Evolutionary conservation across 2,113 vertebrate species (phyloP), one percentile per base, ranked within the genome.

Genomic region (Mionectes macconnelli): DNA sequence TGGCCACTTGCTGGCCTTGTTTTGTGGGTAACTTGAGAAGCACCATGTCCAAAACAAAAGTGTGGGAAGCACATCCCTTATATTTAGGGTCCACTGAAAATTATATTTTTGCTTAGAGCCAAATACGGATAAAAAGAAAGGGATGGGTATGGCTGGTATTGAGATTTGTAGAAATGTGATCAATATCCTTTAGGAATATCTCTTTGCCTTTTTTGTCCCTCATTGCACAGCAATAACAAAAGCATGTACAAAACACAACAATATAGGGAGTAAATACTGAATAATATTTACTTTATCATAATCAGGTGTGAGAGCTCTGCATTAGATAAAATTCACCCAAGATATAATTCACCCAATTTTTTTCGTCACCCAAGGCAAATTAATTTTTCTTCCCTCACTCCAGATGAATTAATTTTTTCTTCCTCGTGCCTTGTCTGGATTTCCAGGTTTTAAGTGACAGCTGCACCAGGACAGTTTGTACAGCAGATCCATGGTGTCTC

Each of bases 1-100:
- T 0, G 0, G 64, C 55, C 57, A 18, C 66, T 86, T 1, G 1
- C 33, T 5, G 3, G 56, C 64, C 68, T 84, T 10, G 4, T 74
- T 67, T 77, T 88, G 59, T 77, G 60, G 56, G 49, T 40, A 74
- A 77, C 15, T 63, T 67, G 35, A 64, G 68, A 81, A 33, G 45
- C 31, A 74, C 6, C 2, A 1, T 5, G 50, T 28, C 27, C 33
- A 67, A 79, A 94, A 64, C 27, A 49, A 22, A 90, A 44, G 56
- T 35, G 52, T 35, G 31, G 20, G 22, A 86, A 94, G 77, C 19
- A 30, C 15, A 17, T 79, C 14, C 47, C n/a, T 63, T 28, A 16
- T 57, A 23, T 76, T 87, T 59, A 75, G 31, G 14, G 28, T 42
- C 40, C 40, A 62, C 37, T 78, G 44, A 87, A 49, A 66, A 77